A percentile compares a stretch with the other conserved stretches of the same genome.
phyloP scores from a whole-genome alignment of 2,797 vertebrate species.

The Botia kubotai region DNA sequence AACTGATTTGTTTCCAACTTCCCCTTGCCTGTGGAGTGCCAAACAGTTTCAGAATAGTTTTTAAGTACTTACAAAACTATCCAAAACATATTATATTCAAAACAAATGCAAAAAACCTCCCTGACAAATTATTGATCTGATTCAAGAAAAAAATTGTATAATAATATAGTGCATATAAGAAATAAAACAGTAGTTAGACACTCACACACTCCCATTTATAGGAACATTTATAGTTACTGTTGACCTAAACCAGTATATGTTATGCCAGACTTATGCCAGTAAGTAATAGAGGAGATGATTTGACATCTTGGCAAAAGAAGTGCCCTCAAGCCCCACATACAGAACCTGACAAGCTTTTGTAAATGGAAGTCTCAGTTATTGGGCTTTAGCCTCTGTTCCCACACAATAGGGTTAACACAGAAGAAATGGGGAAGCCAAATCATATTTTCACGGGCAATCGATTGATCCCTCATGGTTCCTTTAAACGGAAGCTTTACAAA shows the following conservation, averaged over 20 bases:
- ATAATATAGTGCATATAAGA: too few relatives aligned
- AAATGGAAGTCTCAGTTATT: constrained; percentile 48
- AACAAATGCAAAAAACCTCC: neutral
- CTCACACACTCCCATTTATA: neutral
- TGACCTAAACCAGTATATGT: neutral
- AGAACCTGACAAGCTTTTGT: constrained; percentile 32
- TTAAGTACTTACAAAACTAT: neutral
- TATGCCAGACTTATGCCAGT: neutral
- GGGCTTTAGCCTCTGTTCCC: constrained; percentile 52
- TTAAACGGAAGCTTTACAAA: constrained; percentile 67
- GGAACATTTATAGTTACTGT: neutral
- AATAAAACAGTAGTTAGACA: too few relatives aligned
- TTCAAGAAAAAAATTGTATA: too few relatives aligned
- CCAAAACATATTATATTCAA: too few relatives aligned
- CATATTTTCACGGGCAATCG: constrained; percentile 70
- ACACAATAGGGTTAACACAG: constrained; percentile 62
- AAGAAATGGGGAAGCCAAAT: constrained; percentile 71
- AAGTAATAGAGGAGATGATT: constrained; percentile 27
- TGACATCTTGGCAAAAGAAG: constrained; percentile 33
- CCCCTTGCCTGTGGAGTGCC: neutral
- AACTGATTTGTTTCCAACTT: constrained; percentile 50
- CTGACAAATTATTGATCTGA: neutral
- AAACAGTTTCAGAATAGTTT: too few relatives aligned
- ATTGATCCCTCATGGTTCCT: constrained; percentile 66
- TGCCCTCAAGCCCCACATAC: constrained; percentile 12